A percentile compares a stretch with the other conserved stretches of the same genome.
These are phyloP conservation scores for Amorpha juglandis DNA, from an alignment of 2,888 invertebrate genomes.

Conservation along the genomic window DNA sequence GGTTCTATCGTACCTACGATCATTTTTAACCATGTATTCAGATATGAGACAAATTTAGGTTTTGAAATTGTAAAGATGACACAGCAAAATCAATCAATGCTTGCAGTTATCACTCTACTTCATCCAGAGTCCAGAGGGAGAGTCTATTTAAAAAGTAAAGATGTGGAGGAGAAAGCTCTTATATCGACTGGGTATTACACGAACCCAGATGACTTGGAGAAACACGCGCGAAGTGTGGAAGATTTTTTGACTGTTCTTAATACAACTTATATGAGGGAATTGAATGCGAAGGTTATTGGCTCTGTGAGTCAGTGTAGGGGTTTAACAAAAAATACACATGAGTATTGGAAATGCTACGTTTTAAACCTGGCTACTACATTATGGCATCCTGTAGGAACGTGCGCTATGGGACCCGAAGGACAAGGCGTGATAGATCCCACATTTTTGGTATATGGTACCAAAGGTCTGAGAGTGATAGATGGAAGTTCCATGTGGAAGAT, in stretches of 20 bases:
- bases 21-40: constrained; percentile 46
- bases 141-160: constrained; percentile 45
- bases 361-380: constrained; percentile 82
- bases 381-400: constrained; percentile 73
- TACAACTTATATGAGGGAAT: constrained; percentile 46
- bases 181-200: constrained; percentile 49
- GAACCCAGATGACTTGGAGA: constrained; percentile 48
- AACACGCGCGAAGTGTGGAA: constrained; percentile 44
- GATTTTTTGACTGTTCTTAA: constrained; percentile 49
- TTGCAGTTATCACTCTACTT: constrained; percentile 45
- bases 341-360: constrained; percentile 60
- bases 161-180: constrained; percentile 50
- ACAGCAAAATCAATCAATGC: constrained; percentile 38
- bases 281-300: constrained; percentile 45
- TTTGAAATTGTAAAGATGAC: constrained; percentile 41
- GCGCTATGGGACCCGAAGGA: constrained; percentile 58
- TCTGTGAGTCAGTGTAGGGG: constrained; percentile 45
- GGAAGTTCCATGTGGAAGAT: constrained; percentile 73
- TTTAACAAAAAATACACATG: constrained; percentile 41
- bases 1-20: constrained; percentile 44
- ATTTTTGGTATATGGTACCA: constrained; percentile 40
- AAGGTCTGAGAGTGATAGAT: constrained; percentile 38
- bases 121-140: constrained; percentile 58
- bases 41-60: constrained; percentile 48
- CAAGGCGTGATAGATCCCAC: constrained; percentile 56